Evolutionary conservation across 2,888 invertebrate species (phyloP).

Genomic region (Plebejus anna): DNA sequence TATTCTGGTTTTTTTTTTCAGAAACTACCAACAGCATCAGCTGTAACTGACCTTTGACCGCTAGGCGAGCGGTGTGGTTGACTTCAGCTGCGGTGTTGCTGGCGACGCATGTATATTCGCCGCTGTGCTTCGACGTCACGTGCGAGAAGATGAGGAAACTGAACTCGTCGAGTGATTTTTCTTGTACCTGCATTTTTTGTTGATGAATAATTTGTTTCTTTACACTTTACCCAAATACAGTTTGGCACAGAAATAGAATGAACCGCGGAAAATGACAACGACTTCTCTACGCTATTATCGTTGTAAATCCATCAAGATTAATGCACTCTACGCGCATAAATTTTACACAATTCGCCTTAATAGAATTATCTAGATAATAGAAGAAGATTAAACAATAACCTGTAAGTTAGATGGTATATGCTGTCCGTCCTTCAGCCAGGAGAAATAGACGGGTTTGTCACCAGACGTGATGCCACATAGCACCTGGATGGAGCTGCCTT

Average conservation of each 20-base stretch:
- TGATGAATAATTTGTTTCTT: no score
- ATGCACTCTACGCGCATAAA: no score
- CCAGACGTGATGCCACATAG: slow-evolving; percentile 88
- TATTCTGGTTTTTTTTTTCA: no score
- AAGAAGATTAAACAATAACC: slow-evolving; percentile 52
- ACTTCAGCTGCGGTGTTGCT: slow-evolving; percentile 85
- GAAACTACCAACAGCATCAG: no score
- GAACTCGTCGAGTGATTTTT: slow-evolving; percentile 85
- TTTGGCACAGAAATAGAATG: no score
- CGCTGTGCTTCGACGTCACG: slow-evolving; percentile 84
- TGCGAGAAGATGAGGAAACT: slow-evolving; percentile 86
- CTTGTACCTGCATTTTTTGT: slow-evolving; percentile 72
- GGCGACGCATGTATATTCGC: slow-evolving; percentile 86
- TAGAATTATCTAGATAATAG: no score
- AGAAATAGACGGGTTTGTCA: slow-evolving; percentile 85
- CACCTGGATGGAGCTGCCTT: slow-evolving; percentile 90
- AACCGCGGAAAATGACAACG: no score
- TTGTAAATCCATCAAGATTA: no score
- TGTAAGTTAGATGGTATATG: slow-evolving; percentile 82
- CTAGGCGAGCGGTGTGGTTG: slow-evolving; percentile 84
- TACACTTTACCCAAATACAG: no score
- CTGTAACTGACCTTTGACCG: slow-evolving; percentile 81
- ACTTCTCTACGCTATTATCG: no score
- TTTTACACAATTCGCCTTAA: no score
- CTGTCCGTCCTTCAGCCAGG: slow-evolving; percentile 84